Evolutionary conservation across 2,113 vertebrate genomes (phyloP).

Genomic region (Lepisosteus osseus): DNA sequence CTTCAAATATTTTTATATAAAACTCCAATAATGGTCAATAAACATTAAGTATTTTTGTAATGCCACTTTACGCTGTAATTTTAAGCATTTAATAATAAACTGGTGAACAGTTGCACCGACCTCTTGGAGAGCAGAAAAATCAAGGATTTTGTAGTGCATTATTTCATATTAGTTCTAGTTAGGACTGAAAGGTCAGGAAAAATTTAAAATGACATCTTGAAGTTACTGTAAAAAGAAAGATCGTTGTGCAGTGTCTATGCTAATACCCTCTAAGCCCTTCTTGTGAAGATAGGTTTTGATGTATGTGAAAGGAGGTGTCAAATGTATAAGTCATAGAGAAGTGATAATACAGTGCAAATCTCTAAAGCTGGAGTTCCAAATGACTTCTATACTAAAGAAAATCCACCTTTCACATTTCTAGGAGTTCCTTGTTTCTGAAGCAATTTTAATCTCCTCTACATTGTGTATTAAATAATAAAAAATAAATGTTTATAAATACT

Average conservation of each 20-base stretch:
- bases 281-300: conserved; percentile 21
- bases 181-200: conserved; percentile 28
- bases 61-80: not conserved
- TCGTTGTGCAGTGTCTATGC: conserved; percentile 5
- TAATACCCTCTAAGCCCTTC: conserved; percentile 23
- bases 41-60: not conserved
- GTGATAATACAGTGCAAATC: not conserved
- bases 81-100: not conserved
- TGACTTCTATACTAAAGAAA: not conserved
- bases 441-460: too few relatives aligned
- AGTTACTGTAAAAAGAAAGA: not conserved
- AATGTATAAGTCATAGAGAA: not conserved
- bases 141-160: conserved; percentile 7
- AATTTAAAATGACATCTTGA: conserved; percentile 17
- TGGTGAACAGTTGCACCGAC: not conserved
- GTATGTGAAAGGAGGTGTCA: not conserved
- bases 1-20: not conserved
- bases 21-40: not conserved
- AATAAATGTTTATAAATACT: too few relatives aligned
- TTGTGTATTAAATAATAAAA: too few relatives aligned
- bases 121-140: conserved; percentile 1
- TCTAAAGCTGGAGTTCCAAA: not conserved
- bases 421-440: too few relatives aligned
- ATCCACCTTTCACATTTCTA: not conserved
- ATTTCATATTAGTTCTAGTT: not conserved